phyloP scores from a whole-genome alignment of 2,113 vertebrate species.

The Egretta garzetta region DNA sequence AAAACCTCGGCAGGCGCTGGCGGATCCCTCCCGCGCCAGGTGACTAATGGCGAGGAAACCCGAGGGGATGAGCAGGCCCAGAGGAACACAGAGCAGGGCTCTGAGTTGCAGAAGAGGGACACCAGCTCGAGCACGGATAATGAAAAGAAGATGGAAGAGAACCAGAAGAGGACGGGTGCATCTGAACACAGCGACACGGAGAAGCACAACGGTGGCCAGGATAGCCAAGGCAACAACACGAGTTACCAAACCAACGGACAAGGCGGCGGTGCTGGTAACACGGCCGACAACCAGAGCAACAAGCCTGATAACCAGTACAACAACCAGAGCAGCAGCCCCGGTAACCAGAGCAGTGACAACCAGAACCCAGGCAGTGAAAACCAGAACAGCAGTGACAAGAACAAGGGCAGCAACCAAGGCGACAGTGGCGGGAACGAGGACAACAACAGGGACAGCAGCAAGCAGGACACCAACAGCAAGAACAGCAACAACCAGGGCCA shows the following conservation, averaged over 20 bases:
- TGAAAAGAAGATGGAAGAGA: rapidly evolving
- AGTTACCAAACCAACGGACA: not conserved
- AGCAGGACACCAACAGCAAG: too few relatives aligned
- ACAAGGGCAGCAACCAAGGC: too few relatives aligned
- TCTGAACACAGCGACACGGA: rapidly evolving
- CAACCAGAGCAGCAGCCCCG: too few relatives aligned
- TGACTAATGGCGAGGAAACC: rapidly evolving
- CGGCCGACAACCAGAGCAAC: too few relatives aligned
- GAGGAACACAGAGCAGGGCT: rapidly evolving
- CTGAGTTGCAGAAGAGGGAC: rapidly evolving
- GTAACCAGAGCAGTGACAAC: too few relatives aligned
- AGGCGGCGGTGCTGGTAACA: rapidly evolving
- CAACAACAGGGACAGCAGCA: too few relatives aligned
- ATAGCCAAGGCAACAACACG: not conserved
- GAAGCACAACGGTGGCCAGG: too few relatives aligned
- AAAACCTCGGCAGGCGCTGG: rapidly evolving
- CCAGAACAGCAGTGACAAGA: too few relatives aligned
- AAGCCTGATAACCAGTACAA: too few relatives aligned
- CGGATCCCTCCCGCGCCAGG: rapidly evolving
- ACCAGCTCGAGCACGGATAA: rapidly evolving
- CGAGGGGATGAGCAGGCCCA: rapidly evolving
- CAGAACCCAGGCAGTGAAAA: too few relatives aligned
- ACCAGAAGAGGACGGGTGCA: rapidly evolving
- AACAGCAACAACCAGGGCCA: not conserved
- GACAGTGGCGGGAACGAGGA: too few relatives aligned